phyloP scores from a whole-genome alignment of 2,888 invertebrate genomes.

The Eupithecia exiguata region DNA sequence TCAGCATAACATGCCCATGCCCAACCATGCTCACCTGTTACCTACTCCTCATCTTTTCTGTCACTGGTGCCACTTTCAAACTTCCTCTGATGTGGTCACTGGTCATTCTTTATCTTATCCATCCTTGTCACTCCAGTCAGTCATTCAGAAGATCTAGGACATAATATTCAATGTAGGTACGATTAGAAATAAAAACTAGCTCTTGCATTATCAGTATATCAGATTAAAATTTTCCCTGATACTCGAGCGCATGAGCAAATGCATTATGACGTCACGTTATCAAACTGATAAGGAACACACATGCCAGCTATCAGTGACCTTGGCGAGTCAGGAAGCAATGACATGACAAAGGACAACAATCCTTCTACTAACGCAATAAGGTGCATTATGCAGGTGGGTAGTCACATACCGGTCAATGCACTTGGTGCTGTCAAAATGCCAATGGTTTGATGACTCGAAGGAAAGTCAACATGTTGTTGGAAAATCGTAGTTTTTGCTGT shows the following conservation, averaged over 20 bases:
- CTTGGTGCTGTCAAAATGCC: conserved; percentile 5
- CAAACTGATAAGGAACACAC: conserved; percentile 26
- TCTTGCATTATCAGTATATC: not conserved
- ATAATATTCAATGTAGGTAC: too few species aligned
- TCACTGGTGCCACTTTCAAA: too few species aligned
- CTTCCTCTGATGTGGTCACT: too few species aligned
- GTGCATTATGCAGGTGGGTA: conserved; percentile 7
- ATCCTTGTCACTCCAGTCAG: too few species aligned
- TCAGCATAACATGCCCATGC: too few species aligned
- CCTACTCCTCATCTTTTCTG: too few species aligned
- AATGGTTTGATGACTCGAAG: conserved; percentile 25
- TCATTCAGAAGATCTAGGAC: too few species aligned
- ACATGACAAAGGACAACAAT: conserved; percentile 22
- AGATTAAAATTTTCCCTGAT: conserved; percentile 10
- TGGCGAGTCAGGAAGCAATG: conserved; percentile 31
- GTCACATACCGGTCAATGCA: conserved; percentile 10
- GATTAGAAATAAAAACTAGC: too few species aligned
- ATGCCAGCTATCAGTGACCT: conserved; percentile 26
- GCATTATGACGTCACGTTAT: conserved; percentile 26
- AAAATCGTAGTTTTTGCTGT: conserved; percentile 13
- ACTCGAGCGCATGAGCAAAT: conserved; percentile 19
- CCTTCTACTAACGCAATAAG: conserved; percentile 13
- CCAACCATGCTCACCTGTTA: too few species aligned
- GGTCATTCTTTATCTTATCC: too few species aligned
- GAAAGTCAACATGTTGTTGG: conserved; percentile 33